These are phyloP conservation scores for Eurystomus glaucurus DNA, from an alignment of 2,797 vertebrate species.

Conservation along the genomic window DNA sequence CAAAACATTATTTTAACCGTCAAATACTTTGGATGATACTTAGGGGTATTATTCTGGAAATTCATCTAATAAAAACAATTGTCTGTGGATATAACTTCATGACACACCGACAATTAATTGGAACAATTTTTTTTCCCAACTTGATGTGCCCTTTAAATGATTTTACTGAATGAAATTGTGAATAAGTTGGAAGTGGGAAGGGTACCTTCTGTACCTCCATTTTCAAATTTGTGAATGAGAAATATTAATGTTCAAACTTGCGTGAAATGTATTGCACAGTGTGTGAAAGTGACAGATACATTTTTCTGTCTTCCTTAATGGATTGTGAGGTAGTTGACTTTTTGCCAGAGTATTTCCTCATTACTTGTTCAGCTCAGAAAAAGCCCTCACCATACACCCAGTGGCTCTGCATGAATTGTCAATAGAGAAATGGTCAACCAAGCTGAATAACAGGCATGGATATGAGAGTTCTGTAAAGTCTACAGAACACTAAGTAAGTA, in stretches of 20 bases:
- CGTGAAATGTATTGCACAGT: background rate
- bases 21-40: background rate
- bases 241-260: background rate
- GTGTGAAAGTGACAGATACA: background rate
- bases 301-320: background rate
- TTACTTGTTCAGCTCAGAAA: slow-evolving; percentile 11
- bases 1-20: background rate
- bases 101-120: background rate
- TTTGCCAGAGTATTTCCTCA: slow-evolving; percentile 32
- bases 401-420: background rate
- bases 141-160: background rate
- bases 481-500: background rate
- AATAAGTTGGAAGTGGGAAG: background rate
- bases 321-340: slow-evolving; percentile 32
- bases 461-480: background rate
- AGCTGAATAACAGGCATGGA: background rate
- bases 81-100: background rate
- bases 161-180: background rate
- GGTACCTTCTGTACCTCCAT: background rate
- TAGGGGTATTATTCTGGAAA: slow-evolving; percentile 22
- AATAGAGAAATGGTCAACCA: background rate
- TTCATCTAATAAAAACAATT: slow-evolving; percentile 9
- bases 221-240: slow-evolving; percentile 40
- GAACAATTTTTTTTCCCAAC: background rate
- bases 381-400: background rate